Percentiles rank a stretch among this genome's conserved stretches.
phyloP scores from a whole-genome alignment of 2,113 vertebrate genomes.

The Pongo pygmaeus region DNA sequence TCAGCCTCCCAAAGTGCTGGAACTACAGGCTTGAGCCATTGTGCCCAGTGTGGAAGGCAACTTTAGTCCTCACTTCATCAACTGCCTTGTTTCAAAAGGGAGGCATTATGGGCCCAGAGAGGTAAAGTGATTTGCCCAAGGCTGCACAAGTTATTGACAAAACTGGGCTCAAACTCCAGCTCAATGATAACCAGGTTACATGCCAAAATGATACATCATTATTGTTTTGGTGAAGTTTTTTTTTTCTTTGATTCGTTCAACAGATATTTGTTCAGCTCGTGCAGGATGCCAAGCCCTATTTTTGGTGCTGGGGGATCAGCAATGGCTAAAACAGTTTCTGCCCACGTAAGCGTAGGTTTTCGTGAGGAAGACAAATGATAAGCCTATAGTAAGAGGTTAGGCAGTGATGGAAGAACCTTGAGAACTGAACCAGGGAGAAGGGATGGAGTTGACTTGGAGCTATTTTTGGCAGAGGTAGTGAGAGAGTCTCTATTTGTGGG shows the following conservation, averaged over 20 bases:
- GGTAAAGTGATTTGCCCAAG: slow-evolving; percentile 15
- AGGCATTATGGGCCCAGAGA: neutral
- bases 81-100: neutral
- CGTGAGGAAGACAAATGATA: neutral
- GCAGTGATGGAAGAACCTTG: neutral
- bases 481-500: neutral
- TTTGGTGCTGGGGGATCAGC: neutral
- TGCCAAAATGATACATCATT: neutral
- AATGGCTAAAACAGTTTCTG: neutral
- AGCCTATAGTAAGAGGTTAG: neutral
- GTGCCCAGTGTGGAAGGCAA: neutral
- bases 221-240: neutral
- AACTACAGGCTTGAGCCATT: no score
- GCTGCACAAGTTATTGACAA: neutral
- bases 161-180: neutral
- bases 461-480: neutral
- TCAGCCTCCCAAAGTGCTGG: no score
- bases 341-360: neutral
- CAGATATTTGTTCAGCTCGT: neutral
- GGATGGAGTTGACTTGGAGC: neutral
- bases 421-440: neutral
- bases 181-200: neutral
- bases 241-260: neutral
- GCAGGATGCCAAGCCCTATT: neutral
- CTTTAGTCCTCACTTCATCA: neutral